Conservation (phyloP, 2,113 vertebrate genomes). For the Periophthalmus modestus region DNA sequence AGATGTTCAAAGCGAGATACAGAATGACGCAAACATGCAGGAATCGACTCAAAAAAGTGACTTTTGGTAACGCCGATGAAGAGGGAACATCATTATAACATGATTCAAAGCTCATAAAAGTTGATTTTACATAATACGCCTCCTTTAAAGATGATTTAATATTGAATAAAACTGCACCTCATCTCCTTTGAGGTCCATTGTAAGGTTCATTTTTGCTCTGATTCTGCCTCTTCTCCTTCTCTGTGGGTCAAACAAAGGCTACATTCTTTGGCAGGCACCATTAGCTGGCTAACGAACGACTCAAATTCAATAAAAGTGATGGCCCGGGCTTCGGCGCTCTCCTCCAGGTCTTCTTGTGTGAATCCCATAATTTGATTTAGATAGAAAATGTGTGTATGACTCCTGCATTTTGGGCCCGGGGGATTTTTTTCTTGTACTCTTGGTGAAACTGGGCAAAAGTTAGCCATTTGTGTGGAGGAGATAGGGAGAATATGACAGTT, state of each 20-base stretch:
- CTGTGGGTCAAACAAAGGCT: conserved; percentile 25
- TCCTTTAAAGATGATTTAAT: neutral
- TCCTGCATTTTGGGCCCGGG: conserved; percentile 26
- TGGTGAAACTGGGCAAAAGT: neutral
- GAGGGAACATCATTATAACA: no score
- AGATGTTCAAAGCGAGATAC: no score
- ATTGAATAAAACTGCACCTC: neutral
- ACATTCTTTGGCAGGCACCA: conserved; percentile 23
- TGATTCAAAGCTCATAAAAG: no score
- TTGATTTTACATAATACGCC: no score
- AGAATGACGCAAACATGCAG: no score
- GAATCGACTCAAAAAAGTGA: no score
- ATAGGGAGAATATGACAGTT: conserved; percentile 42
- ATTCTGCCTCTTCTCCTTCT: conserved; percentile 12
- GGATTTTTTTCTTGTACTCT: neutral
- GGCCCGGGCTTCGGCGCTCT: conserved; percentile 35
- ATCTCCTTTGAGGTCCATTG: neutral
- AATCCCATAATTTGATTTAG: conserved; percentile 39
- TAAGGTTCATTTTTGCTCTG: neutral
- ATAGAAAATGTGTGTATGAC: conserved; percentile 31
- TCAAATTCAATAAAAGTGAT: conserved; percentile 33
- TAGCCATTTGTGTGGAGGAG: conserved; percentile 26
- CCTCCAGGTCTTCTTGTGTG: conserved; percentile 36
- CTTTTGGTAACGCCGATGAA: no score
- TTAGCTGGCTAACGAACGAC: conserved; percentile 34